Base-by-base conservation (phyloP, 2,797 vertebrate species). In the Ciconia nigra region DNA sequence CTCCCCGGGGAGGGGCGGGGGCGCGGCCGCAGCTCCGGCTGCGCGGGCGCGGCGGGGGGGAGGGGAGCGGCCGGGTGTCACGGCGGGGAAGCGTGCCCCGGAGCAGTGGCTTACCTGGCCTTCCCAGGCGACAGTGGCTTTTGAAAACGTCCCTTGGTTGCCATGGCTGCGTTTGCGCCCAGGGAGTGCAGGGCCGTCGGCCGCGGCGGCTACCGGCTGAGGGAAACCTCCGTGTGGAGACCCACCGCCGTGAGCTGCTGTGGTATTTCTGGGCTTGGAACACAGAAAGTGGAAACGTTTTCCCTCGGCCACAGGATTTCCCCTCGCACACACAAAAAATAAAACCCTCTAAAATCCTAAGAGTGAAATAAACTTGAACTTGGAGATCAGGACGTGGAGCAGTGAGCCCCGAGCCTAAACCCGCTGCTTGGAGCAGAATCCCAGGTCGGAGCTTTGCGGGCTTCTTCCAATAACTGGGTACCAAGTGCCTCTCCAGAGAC, bases 281-380 rank as follows among this genome's bases (percentile, higher is more conserved):
- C 39, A 2, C 29, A 5, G 9, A 4, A 8, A 12, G 33, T 4
- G 33, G 7, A n/a, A 59, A 28, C 16, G 0, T 15, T 41, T 26
- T 42, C 14, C 31, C 47, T 13, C 15, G 5, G 26, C 22, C 33
- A 0, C 51, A 2, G 39, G 33, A 3, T 21, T 21, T 76, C 19
- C 42, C 21, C 5, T 19, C 31, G 1, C 4, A 15, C 25, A 10
- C 26, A 0, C 21, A 1, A 4, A 15, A 20, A n/a, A 44, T 6
- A 35, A 35, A 52, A 25, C 2, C 5, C 16, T 5, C 4, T 14
- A 7, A 20, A 39, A 58, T 15, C 19, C 5, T 15, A 0, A 7
- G 3, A 13, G 13, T 4, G 33, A 11, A 17, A 24, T 0, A 16
- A 11, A 22, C 9, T 4, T 0, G 13, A 11, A 19, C 5, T 4